Evolutionary conservation across 2,113 vertebrate species (phyloP).

Genomic region (Tachysurus fulvidraco): DNA sequence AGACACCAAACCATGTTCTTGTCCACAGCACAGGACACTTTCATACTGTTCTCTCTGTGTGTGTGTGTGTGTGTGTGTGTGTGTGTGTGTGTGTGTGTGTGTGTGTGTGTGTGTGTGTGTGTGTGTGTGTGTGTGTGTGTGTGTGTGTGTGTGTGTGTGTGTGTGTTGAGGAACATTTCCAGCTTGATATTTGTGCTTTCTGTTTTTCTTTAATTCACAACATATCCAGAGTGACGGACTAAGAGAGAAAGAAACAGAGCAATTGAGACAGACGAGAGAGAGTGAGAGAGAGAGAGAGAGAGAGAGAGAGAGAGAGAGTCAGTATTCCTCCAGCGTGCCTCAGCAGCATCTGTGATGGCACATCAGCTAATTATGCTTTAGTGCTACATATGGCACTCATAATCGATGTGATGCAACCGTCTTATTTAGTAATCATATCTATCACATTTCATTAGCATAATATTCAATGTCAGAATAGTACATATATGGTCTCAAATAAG

Average conservation of each 20-base stretch:
- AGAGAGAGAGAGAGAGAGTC: neutral
- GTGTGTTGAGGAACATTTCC: neutral
- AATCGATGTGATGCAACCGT: neutral
- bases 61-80: neutral
- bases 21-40: neutral
- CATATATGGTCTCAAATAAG: neutral
- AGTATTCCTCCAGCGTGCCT: neutral
- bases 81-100: neutral
- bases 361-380: neutral
- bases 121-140: constrained; percentile 7
- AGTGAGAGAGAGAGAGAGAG: neutral
- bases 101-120: neutral
- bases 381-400: constrained; percentile 22
- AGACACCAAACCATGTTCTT: neutral
- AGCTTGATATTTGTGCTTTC: neutral
- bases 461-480: neutral
- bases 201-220: neutral
- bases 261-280: neutral
- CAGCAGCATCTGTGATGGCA: constrained; percentile 17
- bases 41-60: neutral
- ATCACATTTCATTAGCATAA: constrained; percentile 1
- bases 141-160: neutral
- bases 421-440: constrained; percentile 9
- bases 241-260: neutral
- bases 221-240: neutral